Base-by-base conservation (phyloP, 2,113 vertebrate species). In the Glaucomys volans region DNA sequence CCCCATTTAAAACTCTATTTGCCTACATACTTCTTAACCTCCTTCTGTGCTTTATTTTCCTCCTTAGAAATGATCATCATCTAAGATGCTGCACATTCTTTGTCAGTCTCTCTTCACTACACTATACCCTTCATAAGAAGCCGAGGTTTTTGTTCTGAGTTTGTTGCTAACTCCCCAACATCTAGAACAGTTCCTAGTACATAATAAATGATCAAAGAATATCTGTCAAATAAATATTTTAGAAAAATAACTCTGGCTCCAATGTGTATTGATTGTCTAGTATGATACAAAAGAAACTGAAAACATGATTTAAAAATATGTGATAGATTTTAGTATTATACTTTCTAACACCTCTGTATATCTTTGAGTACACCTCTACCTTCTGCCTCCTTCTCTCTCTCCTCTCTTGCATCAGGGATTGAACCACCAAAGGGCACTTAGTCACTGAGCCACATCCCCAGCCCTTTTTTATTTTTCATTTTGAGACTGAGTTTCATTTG, bases 191-290 rank as follows among this genome's bases (percentile, higher is more conserved):
- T 75, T 92, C 32, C 71, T 37, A 69, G 14, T 52, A 84, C 37
- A 57, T 16, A 84, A 16, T 66, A 57, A 22, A 16, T 50, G 22
- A 18, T 84, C 72, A 80, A 81, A 87, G 54, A 57, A 75, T 37
- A 75, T 30, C 62, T 69, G n/a, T n/a, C 57, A 75, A 76, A 30
- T 67, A 57, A 85, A 69, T 50, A 32, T 75, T 75, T 62, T 52
- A 79, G 90, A 72, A 86, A 92, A 81, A 80, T 76, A 86, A 93
- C 40, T 85, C 71, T 59, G 50, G 12, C 13, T 85, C 62, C 71
- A 47, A 13, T 10, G 17, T 76, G 30, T 32, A 90, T 24, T 85
- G 54, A 90, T 30, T 85, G 54, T 80, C 66, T 86, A 62, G 50
- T 66, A 90, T 30, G 24, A 86, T 17, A 57, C 75, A 67, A 59